Percentiles rank a stretch among this genome's conserved stretches.
Evolutionary conservation across 2,113 vertebrate genomes (phyloP).

Genomic region (Myotis brandtii): DNA sequence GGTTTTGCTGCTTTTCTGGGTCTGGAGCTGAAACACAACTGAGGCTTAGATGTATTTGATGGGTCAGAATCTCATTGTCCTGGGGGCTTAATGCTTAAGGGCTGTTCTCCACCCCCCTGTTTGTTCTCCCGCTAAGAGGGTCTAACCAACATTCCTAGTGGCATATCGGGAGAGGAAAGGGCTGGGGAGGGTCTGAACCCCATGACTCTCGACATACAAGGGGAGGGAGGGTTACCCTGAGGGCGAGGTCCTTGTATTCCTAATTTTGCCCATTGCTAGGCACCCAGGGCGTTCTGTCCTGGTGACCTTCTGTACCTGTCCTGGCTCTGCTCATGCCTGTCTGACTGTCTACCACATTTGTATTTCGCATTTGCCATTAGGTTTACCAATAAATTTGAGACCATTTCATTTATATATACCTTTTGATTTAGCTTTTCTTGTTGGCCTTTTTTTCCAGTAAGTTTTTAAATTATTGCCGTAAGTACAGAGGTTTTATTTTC

Average conservation of each 20-base stretch:
- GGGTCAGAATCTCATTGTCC: neutral
- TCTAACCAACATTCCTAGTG: neutral
- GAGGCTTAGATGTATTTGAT: neutral
- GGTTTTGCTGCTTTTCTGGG: neutral
- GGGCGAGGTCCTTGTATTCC: neutral
- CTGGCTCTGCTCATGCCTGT: neutral
- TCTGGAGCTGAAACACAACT: neutral
- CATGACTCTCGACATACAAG: neutral
- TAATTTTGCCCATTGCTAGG: neutral
- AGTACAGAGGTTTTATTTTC: constrained; percentile 35
- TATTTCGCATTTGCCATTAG: neutral
- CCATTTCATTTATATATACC: neutral
- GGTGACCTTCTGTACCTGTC: neutral
- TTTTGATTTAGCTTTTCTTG: constrained; percentile 1
- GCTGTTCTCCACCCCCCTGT: neutral
- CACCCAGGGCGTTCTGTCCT: neutral
- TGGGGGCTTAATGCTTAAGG: neutral
- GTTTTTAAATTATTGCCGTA: neutral
- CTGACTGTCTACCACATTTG: neutral
- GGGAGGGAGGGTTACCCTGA: neutral
- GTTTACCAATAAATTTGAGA: neutral
- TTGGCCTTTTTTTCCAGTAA: neutral
- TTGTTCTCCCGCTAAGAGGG: neutral
- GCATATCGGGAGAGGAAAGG: neutral
- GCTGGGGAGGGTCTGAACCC: neutral